Evolutionary conservation across 2,113 vertebrate species (phyloP).

Genomic region (Gallinago media): DNA sequence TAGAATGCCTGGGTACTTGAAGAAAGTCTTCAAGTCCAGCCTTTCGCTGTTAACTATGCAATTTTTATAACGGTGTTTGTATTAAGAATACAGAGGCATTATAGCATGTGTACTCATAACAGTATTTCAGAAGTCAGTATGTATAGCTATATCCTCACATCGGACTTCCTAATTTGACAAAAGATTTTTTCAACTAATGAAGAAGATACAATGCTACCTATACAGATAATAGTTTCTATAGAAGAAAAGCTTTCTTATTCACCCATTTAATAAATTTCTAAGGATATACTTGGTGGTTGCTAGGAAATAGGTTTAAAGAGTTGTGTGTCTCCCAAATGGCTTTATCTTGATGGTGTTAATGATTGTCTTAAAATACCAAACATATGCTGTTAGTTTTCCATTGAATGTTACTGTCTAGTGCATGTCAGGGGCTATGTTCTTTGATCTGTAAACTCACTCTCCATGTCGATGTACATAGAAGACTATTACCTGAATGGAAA

Average conservation of each 20-base stretch:
- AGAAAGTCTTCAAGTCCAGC: background rate
- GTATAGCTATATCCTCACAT: background rate
- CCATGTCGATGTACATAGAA: background rate
- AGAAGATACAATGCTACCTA: background rate
- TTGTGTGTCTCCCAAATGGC: background rate
- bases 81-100: background rate
- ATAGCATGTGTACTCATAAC: background rate
- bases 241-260: background rate
- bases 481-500: background rate
- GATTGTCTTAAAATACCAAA: background rate
- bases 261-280: background rate
- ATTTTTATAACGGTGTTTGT: background rate
- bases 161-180: background rate
- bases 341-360: background rate
- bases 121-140: background rate
- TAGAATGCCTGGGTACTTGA: constrained; percentile 19
- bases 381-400: background rate
- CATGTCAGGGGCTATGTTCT: background rate
- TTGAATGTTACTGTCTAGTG: background rate
- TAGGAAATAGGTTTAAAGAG: background rate
- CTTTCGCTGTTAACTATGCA: background rate
- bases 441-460: background rate
- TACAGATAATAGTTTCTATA: background rate
- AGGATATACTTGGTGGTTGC: background rate
- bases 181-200: background rate